Base-by-base conservation (phyloP, 2,797 vertebrate genomes). In the Enteromius argenteus region DNA sequence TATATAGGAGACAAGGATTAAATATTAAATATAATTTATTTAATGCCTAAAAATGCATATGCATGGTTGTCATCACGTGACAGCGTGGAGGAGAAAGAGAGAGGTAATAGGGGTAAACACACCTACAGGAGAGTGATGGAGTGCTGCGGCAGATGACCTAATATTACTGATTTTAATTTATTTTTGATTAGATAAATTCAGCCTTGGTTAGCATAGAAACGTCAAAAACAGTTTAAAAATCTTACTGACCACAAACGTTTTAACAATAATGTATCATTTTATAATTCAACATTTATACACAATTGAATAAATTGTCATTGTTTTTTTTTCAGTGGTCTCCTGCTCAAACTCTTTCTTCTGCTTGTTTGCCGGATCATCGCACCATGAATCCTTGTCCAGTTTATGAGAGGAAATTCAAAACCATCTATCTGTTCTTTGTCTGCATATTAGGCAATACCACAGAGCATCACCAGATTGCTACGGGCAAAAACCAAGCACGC, bases 381-480 rank as follows among this genome's bases (percentile, higher is more conserved):
- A 96, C 97, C 78, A 99, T 99, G 98, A 99, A 94, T 90, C 98
- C 98, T 0, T 99, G 97, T 80, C 97, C 97, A 0, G 95, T 99
- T 35, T 97, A 95, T 83, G 97, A 98, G 8, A 91, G 86, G 83
- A 79, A 89, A 51, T 95, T 62, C n/a, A 91, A 92, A 84, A 92
- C 86, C 0, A 21, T 99, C 1, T 97, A 96, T 91, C 93, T 99
- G 5, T 98, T 99, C 91, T 99, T 98, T 90, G 94, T 97, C 91
- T 97, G 96, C 11, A 87, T 99, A 27, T 83, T 77, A 87, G 83
- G 68, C 14, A 89, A 90, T 0, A 90, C 91, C 64, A 93, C 96
- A 0, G 98, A 99, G 88, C 0, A 0, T 0, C 7, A 39, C 0
- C 98, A 99, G 89, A 93, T 97, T 66, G 0, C 56, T 21, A 93